Evolutionary conservation across 2,797 vertebrate species (phyloP).

Genomic region (Danio jaintianensis): DNA sequence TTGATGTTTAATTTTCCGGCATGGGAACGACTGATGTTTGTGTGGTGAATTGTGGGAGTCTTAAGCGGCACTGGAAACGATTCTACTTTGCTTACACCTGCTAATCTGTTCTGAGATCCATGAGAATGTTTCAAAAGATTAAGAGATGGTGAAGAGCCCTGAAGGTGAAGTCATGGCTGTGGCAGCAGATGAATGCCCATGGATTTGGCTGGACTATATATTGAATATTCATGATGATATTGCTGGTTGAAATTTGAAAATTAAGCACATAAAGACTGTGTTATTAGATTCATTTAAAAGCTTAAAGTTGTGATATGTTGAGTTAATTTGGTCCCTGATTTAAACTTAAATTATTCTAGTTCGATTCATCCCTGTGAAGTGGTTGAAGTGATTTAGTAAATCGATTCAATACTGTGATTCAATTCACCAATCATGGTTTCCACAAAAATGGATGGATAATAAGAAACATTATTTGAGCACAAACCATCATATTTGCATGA

Average conservation of each 20-base stretch:
- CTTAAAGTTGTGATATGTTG: neutral
- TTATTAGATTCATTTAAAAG: neutral
- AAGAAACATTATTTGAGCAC: neutral
- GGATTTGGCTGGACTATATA: neutral
- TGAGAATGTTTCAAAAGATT: constrained; percentile 70
- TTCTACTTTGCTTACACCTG: constrained; percentile 59
- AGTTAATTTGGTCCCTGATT: neutral
- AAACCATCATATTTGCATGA: neutral
- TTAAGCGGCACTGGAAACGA: constrained; percentile 46
- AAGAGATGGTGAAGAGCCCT: constrained; percentile 36
- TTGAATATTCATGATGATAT: constrained; percentile 19
- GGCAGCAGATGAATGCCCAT: constrained; percentile 4
- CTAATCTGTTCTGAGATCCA: constrained; percentile 70
- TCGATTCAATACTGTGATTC: neutral
- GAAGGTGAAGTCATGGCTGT: neutral
- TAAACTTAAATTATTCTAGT: neutral
- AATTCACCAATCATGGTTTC: neutral
- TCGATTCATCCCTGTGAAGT: neutral
- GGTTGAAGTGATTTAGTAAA: neutral
- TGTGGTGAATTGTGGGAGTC: constrained; percentile 67
- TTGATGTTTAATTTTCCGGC: constrained; percentile 80
- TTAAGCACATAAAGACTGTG: neutral
- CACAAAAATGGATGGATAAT: neutral
- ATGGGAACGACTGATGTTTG: constrained; percentile 74
- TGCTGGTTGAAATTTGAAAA: neutral